Evolutionary conservation across 2,797 vertebrate species (phyloP), one percentile per base, ranked within the genome.

Genomic region (Pseudocheirus occidentalis): DNA sequence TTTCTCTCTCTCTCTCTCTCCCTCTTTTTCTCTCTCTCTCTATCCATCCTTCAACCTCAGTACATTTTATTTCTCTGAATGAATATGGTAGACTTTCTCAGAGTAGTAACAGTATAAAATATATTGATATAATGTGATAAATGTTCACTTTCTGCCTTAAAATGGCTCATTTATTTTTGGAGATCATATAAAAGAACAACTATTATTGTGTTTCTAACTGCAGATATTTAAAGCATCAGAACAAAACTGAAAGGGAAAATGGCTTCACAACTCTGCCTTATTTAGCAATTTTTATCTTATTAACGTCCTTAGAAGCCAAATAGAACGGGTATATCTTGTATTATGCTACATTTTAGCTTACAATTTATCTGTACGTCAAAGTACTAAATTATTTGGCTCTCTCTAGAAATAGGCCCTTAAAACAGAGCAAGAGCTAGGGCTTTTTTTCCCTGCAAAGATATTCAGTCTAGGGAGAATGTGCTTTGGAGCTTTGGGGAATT

Each of bases 311-410:
- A 94, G 93, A 94, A 14, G 90, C 0, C 16, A 92, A 93, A 92
- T 94, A 91, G 91, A 54, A 50, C 89, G 59, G 56, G 58, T 54
- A 3, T 93, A 95, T 91, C 5, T 28, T 24, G 62, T 18, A 89
- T 92, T 93, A 90, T 92, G 10, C 46, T 94, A 4, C 34, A 28
- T 97, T 97, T 95, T 93, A 55, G 29, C 73, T 95, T 90, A 97
- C 94, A 12, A 5, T 94, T 46, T 92, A 90, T 81, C 34, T 94
- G 10, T 92, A 53, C 31, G 91, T 87, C 6, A 55, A 56, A 14
- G 92, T 96, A 90, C 1, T 91, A 31, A 6, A 91, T n/a, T 90
- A 57, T 81, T 92, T 92, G 2, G 62, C 81, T 94, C 91, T 73
- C 81, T 93, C 6, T 4, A 87, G 93, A 96, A 92, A 59, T 87